Percentiles rank a stretch among this genome's conserved stretches.
phyloP scores from a whole-genome alignment of 1,140 invertebrate genomes.

The Mactra quadrangularis region DNA sequence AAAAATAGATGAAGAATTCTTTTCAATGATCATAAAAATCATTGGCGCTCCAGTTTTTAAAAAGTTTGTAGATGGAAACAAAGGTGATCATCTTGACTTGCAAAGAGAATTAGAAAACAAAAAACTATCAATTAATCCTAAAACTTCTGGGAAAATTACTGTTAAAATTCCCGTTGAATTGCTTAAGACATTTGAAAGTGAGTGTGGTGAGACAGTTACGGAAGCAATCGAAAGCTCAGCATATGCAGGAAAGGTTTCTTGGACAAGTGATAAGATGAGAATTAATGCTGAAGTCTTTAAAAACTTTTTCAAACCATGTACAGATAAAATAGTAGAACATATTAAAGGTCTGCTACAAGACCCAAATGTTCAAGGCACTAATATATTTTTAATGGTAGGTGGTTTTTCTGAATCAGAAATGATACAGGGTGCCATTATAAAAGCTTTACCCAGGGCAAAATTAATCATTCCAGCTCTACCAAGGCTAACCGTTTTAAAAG shows the following conservation, averaged over 20 bases:
- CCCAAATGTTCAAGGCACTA: conserved; percentile 38
- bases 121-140: conserved; percentile 43
- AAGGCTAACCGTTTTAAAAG: conserved; percentile 50
- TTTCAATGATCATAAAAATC: conserved; percentile 37
- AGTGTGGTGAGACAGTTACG: conserved; percentile 17
- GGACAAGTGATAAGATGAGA: conserved; percentile 53
- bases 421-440: conserved; percentile 50
- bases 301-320: conserved; percentile 51
- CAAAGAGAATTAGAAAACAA: conserved; percentile 57
- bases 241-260: conserved; percentile 52
- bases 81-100: conserved; percentile 51
- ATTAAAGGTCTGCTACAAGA: conserved; percentile 44
- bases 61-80: conserved; percentile 50
- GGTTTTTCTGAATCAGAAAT: conserved; percentile 60
- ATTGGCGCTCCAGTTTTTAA: conserved; percentile 36
- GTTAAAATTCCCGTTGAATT: conserved; percentile 48
- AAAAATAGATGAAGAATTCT: conserved; percentile 60
- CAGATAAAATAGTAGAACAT: conserved; percentile 52
- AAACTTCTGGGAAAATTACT: conserved; percentile 38
- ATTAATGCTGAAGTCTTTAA: conserved; percentile 47
- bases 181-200: conserved; percentile 11
- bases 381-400: conserved; percentile 60
- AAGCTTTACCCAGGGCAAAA: conserved; percentile 33
- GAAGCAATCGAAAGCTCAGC: conserved; percentile 44
- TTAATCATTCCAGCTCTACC: conserved; percentile 53